These are phyloP conservation scores for Staurois parvus DNA, from an alignment of 2,797 vertebrate genomes.

Conservation along the genomic window DNA sequence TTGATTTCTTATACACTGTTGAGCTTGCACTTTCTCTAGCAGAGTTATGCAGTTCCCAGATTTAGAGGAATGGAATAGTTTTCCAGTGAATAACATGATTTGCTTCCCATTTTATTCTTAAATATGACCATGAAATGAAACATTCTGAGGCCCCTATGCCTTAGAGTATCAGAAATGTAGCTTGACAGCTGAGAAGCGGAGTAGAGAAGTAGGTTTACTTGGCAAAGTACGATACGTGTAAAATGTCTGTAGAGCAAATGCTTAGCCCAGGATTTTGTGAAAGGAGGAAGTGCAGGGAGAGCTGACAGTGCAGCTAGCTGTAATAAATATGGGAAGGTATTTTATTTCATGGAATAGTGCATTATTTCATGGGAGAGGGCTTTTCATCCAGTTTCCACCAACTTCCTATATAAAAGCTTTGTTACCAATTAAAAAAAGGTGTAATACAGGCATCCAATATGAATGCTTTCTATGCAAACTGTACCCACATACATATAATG, in stretches of 20 bases:
- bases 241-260: constrained; percentile 28
- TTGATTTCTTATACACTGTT: background rate
- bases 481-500: background rate
- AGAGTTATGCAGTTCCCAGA: background rate
- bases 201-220: constrained; percentile 7
- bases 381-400: background rate
- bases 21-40: background rate
- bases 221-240: background rate
- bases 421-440: background rate
- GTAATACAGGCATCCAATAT: background rate
- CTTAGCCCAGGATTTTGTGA: constrained; percentile 6
- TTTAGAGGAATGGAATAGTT: background rate
- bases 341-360: background rate
- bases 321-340: background rate
- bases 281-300: background rate
- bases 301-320: background rate
- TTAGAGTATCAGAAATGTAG: constrained; percentile 29
- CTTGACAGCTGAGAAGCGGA: constrained; percentile 32
- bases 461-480: background rate
- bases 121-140: constrained; percentile 51
- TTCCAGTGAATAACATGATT: constrained; percentile 34
- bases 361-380: constrained; percentile 7
- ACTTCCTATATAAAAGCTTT: background rate
- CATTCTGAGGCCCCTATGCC: constrained; percentile 21
- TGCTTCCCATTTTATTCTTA: constrained; percentile 42